phyloP scores from a whole-genome alignment of 1,140 invertebrate genomes.

The Trachymyrmex septentrionalis region DNA sequence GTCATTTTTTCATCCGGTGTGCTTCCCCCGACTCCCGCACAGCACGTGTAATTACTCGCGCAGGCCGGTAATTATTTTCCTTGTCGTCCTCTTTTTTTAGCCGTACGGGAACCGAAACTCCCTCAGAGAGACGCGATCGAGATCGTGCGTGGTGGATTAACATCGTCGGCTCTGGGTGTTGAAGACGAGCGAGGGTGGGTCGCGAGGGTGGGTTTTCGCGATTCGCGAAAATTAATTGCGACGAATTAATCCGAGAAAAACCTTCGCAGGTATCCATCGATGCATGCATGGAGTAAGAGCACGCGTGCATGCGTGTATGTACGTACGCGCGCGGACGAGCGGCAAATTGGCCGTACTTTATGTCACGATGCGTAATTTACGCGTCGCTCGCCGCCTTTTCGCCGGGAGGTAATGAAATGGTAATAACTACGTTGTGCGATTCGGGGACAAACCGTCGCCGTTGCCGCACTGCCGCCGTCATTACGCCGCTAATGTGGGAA shows the following conservation, averaged over 20 bases:
- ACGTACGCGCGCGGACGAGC: neutral
- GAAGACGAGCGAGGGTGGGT: constrained; percentile 15
- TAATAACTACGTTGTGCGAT: constrained; percentile 74
- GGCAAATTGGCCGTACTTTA: constrained; percentile 74
- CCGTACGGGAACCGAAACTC: neutral
- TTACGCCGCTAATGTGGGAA: constrained; percentile 75
- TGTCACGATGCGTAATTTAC: constrained; percentile 74
- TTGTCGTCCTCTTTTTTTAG: constrained; percentile 53
- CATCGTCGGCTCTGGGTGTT: constrained; percentile 8
- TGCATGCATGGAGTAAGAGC: neutral
- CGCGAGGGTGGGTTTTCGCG: constrained; percentile 13
- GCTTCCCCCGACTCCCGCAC: neutral
- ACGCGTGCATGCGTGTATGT: neutral
- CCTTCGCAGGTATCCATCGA: constrained; percentile 17
- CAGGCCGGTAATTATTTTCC: constrained; percentile 70
- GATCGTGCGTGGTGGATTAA: neutral
- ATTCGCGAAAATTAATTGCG: constrained; percentile 53
- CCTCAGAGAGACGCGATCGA: constrained; percentile 27
- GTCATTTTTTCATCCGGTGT: constrained; percentile 40
- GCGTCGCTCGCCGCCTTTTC: constrained; percentile 69
- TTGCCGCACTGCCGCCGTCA: constrained; percentile 14
- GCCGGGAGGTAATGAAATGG: constrained; percentile 75
- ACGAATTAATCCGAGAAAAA: constrained; percentile 1
- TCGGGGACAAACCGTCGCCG: constrained; percentile 66
- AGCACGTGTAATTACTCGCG: constrained; percentile 62